A percentile compares a stretch with the other conserved stretches of the same genome.
phyloP scores from a whole-genome alignment of 2,888 invertebrate genomes.

The Cerastis rubricosa region DNA sequence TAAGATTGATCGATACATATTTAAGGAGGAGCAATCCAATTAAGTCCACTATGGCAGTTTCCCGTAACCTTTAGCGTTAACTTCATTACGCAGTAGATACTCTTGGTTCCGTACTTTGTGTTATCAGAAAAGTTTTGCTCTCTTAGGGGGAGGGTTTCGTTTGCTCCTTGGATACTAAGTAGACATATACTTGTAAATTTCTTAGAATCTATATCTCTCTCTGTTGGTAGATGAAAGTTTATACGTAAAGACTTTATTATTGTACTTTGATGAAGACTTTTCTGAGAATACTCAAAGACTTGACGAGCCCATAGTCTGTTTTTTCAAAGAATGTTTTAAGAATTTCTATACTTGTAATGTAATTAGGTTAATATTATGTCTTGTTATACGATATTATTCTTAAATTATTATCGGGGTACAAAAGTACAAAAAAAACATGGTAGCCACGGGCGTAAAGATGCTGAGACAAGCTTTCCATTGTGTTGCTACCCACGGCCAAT shows the following conservation, averaged over 20 bases:
- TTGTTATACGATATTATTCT: slow-evolving; percentile 6
- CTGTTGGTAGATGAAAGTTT: slow-evolving; percentile 6
- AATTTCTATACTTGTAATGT: background rate
- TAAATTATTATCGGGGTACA: background rate
- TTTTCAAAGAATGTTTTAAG: background rate
- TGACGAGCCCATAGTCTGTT: background rate
- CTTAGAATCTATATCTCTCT: slow-evolving; percentile 18
- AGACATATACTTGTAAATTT: slow-evolving; percentile 36
- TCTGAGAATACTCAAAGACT: slow-evolving; percentile 1
- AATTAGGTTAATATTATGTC: background rate
- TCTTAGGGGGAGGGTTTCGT: slow-evolving; percentile 58
- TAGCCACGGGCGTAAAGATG: background rate
- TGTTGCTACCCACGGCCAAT: background rate
- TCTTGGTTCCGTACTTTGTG: slow-evolving; percentile 74
- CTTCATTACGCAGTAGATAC: slow-evolving; percentile 75
- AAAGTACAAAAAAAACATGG: background rate
- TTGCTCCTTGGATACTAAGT: slow-evolving; percentile 44
- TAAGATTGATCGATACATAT: slow-evolving; percentile 65
- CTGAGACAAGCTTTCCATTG: background rate
- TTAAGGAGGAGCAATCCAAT: slow-evolving; percentile 77
- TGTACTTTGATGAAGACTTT: background rate
- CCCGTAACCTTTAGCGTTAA: slow-evolving; percentile 75
- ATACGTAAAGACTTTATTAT: background rate
- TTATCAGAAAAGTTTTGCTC: slow-evolving; percentile 78
- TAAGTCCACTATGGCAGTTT: slow-evolving; percentile 70